Evolutionary conservation across 1,140 invertebrate genomes (phyloP).

Genomic region (Drosophila virilis): DNA sequence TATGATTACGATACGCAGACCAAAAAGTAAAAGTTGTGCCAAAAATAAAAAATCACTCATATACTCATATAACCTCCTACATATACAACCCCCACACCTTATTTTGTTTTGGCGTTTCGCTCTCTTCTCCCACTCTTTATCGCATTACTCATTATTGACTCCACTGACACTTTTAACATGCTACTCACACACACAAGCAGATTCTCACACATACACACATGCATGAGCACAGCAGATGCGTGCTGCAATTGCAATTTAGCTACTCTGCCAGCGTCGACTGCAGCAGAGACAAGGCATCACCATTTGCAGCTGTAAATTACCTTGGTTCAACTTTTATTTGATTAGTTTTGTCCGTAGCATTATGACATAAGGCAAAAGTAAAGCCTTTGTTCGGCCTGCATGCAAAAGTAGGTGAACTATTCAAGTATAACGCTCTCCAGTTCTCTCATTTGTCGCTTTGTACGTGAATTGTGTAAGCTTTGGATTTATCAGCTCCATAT

Average conservation of each 20-base stretch:
- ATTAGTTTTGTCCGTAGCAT: constrained; percentile 24
- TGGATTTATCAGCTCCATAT: constrained; percentile 1
- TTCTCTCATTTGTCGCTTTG: not conserved
- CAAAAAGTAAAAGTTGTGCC: constrained; percentile 67
- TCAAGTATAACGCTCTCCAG: constrained; percentile 8
- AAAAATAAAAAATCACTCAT: constrained; percentile 23
- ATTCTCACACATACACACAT: not conserved
- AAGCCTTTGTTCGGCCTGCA: constrained; percentile 25
- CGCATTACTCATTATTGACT: constrained; percentile 49
- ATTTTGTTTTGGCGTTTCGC: constrained; percentile 9
- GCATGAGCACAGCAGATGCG: constrained; percentile 15
- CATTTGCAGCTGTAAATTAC: constrained; percentile 32
- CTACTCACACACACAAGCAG: not conserved
- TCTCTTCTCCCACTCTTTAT: constrained; percentile 10
- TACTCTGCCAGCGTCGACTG: constrained; percentile 21
- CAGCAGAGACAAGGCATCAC: constrained; percentile 2
- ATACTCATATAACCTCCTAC: constrained; percentile 36
- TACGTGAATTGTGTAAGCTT: constrained; percentile 26
- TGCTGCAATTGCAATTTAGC: constrained; percentile 37
- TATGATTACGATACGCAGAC: constrained; percentile 34
- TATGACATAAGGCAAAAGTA: constrained; percentile 24
- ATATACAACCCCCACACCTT: constrained; percentile 45
- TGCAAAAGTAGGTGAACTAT: constrained; percentile 15
- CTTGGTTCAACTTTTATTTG: constrained; percentile 45
- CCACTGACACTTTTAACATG: constrained; percentile 40